Evolutionary conservation across 2,797 vertebrate genomes (phyloP), one percentile per base, ranked within the genome.

Genomic region (Zalophus californianus): DNA sequence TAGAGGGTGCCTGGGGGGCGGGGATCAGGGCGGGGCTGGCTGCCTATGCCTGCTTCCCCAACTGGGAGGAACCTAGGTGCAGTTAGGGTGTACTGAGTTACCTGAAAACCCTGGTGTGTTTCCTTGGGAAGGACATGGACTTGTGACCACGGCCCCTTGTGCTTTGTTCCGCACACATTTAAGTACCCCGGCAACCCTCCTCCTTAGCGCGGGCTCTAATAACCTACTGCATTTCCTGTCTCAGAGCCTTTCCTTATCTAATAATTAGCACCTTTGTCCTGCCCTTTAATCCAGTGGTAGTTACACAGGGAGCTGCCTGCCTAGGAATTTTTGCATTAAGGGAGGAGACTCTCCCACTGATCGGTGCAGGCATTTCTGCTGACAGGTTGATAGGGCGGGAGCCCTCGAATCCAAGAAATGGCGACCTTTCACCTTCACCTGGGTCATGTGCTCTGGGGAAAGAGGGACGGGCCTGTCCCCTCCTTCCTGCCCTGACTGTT

Each of bases 311-410:
- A 88, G 62, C 73, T 96, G 95, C 91, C 90, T 60, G 82, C 44
- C 84, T 25, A 96, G 92, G 96, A 94, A 96, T 97, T 85, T 97
- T 52, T 90, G 44, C 32, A 18, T 82, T 85, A 85, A 95, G 48
- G 60, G 38, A 48, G 79, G 96, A 70, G 64, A 14, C 68, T 58
- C 90, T 94, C 86, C 91, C 73, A 2, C 75, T 52, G 70, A 91
- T 75, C 86, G 52, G 52, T 3, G 41, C 60, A 72, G 85, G 68
- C 50, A 4, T 54, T 89, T 96, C 87, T 87, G 95, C 90, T 92
- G 95, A 97, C 92, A 92, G 25, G 38, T 68, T 58, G n/a, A 56
- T 58, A 0, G 72, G 50, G 73, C 90, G 5, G 0, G 48, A 75
- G 87, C 54, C 88, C 68, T 92, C 7, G 14, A n/a, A 54, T 58